Base-by-base conservation (phyloP, 2,888 invertebrate genomes). In the Aphidius colemani region DNA sequence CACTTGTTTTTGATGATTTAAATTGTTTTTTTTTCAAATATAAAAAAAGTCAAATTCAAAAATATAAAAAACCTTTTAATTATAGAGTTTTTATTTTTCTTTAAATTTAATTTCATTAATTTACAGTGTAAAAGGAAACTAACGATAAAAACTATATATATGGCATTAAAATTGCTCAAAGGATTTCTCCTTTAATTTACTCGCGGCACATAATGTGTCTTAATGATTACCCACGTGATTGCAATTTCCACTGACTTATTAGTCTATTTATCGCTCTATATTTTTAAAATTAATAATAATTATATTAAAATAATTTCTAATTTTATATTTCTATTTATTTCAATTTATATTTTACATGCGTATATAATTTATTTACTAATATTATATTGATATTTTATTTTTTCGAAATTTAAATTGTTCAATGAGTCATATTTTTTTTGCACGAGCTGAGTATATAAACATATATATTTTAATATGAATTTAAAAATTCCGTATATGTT, bases 381-480 rank as follows among this genome's bases (percentile, higher is more conserved):
- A 44, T 43, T 9, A 8, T 30, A 44, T 18, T 51, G 51, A 30
- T 30, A 51, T 51, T 11, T 11, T 49, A 7, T 49, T 49, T 11
- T 49, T 13, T 49, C 4, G 13, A 18, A 9, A 10, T 13, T 49
- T 41, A 53, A 53, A 18, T 46, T 7, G n/a, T 9, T 13, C n/a
- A 57, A 57, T 57, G 57, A 57, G 10, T 57, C 57, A 57, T 57
- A 18, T 57, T 45, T 57, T 7, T 13, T 11, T 13, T 48, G 48
- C 30, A 57, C 46, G 30, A 30, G 30, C n/a, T n/a, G n/a, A 18
- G 13, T 18, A 1, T 18, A 18, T 18, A 18, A n/a, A n/a, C 13
- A 45, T 59, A 63, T 45, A 63, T 61, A 61, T 63, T 63, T 66
- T 64, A 50, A 59, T 55, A 13, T 18, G 13, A 18, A 18, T 18